Evolutionary conservation across 1,140 invertebrate species (phyloP).

Genomic region (Lordiphosa mommai): DNA sequence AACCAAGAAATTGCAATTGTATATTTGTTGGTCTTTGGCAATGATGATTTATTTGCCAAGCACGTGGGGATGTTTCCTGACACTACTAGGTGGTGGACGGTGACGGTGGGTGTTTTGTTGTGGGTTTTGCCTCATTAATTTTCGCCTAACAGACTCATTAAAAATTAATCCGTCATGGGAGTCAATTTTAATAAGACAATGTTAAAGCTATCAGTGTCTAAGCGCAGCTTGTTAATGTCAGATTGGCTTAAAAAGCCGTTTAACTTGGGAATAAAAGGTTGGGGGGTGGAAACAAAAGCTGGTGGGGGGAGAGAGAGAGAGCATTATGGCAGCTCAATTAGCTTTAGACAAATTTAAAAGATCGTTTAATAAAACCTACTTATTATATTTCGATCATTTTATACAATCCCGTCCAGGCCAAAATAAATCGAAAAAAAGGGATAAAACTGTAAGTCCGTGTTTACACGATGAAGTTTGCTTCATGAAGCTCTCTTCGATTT

Average conservation of each 20-base stretch:
- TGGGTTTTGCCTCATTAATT: slow-evolving; percentile 52
- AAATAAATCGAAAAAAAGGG: no score
- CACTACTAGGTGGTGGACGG: not conserved
- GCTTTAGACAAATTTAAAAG: no score
- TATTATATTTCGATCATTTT: no score
- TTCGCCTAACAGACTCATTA: slow-evolving; percentile 57
- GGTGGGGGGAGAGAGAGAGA: no score
- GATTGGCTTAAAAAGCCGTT: slow-evolving; percentile 28
- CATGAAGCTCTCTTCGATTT: no score
- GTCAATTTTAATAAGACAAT: slow-evolving; percentile 43
- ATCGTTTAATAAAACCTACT: no score
- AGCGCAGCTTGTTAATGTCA: slow-evolving; percentile 55
- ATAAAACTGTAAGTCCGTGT: no score
- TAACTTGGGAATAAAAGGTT: no score
- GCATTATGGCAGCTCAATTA: no score
- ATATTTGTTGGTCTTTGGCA: slow-evolving; percentile 44
- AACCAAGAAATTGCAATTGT: slow-evolving; percentile 63
- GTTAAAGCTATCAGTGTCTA: slow-evolving; percentile 19
- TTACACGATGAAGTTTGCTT: no score
- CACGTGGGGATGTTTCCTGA: slow-evolving; percentile 36
- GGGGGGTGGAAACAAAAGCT: no score
- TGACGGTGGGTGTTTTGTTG: slow-evolving; percentile 38
- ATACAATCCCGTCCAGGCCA: no score
- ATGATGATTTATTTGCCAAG: slow-evolving; percentile 66
- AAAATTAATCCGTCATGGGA: slow-evolving; percentile 67